phyloP scores from a whole-genome alignment of 2,888 invertebrate species.

The Temnothorax ravouxi region DNA sequence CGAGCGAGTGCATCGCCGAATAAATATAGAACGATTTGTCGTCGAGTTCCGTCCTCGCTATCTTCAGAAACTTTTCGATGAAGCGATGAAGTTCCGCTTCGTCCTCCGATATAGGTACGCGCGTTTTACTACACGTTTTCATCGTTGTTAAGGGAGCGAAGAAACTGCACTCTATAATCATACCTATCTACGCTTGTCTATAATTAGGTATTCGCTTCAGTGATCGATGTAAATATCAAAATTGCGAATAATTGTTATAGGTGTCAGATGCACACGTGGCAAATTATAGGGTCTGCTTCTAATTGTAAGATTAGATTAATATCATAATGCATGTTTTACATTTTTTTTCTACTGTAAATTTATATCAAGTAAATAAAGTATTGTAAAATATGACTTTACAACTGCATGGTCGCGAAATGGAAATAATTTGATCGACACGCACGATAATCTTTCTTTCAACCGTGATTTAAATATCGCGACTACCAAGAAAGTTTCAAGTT shows the following conservation, averaged over 20 bases:
- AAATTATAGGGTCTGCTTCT: background rate
- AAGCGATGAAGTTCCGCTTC: background rate
- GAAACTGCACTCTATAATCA: slow-evolving; percentile 6
- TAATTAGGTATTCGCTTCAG: background rate
- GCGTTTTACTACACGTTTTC: slow-evolving; percentile 2
- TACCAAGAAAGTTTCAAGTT: slow-evolving; percentile 15
- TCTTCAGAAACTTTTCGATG: slow-evolving; percentile 14
- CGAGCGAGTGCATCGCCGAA: slow-evolving; percentile 13
- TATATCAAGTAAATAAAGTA: background rate
- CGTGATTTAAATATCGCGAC: slow-evolving; percentile 8
- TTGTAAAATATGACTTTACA: slow-evolving; percentile 22
- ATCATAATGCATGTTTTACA: background rate
- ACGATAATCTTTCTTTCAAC: slow-evolving; percentile 22
- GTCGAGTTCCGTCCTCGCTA: background rate
- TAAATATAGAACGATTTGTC: slow-evolving; percentile 29
- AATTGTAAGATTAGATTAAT: background rate
- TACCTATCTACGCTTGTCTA: background rate
- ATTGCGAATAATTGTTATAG: background rate
- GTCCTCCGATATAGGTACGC: background rate
- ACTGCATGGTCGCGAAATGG: background rate
- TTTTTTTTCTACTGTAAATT: background rate
- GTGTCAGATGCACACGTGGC: background rate
- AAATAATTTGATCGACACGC: slow-evolving; percentile 30
- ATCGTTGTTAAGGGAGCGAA: background rate
- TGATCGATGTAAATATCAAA: slow-evolving; percentile 5